These are phyloP conservation scores for Lemur catta DNA, from an alignment of 2,797 vertebrate genomes.

Conservation along the genomic window DNA sequence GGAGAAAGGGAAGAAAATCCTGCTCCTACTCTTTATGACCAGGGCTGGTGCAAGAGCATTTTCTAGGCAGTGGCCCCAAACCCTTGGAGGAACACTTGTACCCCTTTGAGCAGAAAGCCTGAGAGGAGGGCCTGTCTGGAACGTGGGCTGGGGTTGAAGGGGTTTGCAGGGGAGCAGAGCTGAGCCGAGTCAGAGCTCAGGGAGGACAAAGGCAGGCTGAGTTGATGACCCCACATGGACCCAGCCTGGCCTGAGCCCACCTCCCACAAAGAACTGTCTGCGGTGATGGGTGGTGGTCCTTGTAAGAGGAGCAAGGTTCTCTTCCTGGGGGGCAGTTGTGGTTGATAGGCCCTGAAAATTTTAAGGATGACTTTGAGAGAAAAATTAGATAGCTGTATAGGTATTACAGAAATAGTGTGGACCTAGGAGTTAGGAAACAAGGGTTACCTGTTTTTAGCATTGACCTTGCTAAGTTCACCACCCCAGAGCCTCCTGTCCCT, in stretches of 20 bases:
- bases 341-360: not conserved
- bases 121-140: not conserved
- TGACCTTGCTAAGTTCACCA: not conserved
- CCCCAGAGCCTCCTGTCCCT: not conserved
- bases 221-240: not conserved
- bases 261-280: not conserved
- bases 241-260: not conserved
- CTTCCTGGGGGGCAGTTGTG: not conserved
- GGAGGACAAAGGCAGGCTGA: not conserved
- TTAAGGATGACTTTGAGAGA: constrained; percentile 7
- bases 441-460: not conserved
- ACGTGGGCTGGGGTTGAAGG: not conserved
- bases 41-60: not conserved
- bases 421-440: not conserved
- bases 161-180: not conserved
- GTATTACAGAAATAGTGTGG: not conserved
- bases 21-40: not conserved
- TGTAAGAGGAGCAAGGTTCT: not conserved
- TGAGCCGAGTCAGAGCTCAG: not conserved
- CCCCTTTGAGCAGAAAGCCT: not conserved
- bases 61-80: not conserved
- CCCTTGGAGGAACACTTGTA: not conserved
- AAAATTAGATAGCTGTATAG: not conserved
- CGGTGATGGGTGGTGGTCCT: not conserved
- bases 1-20: not conserved